phyloP scores from a whole-genome alignment of 1,140 invertebrate genomes.

The Macrobrachium nipponense region DNA sequence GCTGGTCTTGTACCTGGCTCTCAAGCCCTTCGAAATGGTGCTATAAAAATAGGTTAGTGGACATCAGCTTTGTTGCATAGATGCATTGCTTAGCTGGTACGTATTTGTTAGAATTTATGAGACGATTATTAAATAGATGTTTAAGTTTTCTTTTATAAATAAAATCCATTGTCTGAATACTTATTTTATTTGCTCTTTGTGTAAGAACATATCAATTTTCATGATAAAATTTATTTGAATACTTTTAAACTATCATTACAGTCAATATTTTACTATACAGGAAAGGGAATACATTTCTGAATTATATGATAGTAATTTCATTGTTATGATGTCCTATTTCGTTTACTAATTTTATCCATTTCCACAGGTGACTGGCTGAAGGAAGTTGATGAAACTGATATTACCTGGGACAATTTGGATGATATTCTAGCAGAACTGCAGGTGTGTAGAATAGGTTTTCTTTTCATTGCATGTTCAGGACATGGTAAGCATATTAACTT shows the following conservation, averaged over 20 bases:
- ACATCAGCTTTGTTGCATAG: neutral
- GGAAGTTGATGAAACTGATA: slow-evolving; percentile 60
- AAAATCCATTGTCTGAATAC: no score
- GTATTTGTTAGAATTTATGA: neutral
- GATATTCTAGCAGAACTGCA: slow-evolving; percentile 59
- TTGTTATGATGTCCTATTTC: neutral
- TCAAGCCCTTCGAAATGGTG: slow-evolving; percentile 64
- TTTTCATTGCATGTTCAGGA: neutral
- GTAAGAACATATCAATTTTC: no score
- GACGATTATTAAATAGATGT: neutral
- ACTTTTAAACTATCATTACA: no score
- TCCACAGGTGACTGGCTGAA: slow-evolving; percentile 64
- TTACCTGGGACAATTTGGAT: slow-evolving; percentile 64
- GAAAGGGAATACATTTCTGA: no score
- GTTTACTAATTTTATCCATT: neutral
- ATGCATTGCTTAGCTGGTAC: neutral
- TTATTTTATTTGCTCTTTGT: no score
- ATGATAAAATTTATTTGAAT: no score
- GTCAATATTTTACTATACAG: no score
- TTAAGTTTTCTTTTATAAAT: neutral
- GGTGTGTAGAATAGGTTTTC: slow-evolving; percentile 14
- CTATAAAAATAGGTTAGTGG: slow-evolving; percentile 65
- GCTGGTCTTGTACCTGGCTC: slow-evolving; percentile 65
- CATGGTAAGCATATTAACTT: neutral
- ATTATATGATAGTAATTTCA: no score